phyloP scores from a whole-genome alignment of 1,140 invertebrate species.

The Leptestheria dahalacensis region DNA sequence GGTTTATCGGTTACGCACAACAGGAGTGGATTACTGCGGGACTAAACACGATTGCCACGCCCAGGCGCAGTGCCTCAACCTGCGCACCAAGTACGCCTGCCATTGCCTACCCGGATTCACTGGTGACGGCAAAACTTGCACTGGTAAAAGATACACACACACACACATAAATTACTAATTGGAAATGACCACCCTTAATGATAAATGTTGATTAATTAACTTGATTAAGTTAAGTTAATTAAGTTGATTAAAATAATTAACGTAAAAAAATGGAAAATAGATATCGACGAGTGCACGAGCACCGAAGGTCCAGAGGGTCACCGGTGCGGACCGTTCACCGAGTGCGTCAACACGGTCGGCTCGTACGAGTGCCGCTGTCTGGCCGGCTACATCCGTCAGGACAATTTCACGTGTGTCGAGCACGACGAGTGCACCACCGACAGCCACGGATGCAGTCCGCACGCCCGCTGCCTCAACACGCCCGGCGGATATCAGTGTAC shows the following conservation, averaged over 20 bases:
- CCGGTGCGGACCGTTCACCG: constrained; percentile 62
- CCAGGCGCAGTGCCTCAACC: constrained; percentile 69
- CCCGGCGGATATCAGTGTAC: constrained; percentile 67
- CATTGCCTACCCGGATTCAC: constrained; percentile 65
- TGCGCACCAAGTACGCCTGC: constrained; percentile 67
- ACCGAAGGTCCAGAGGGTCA: constrained; percentile 56
- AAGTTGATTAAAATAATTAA: no score
- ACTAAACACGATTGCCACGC: constrained; percentile 62
- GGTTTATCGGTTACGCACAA: constrained; percentile 1
- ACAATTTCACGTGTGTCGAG: constrained; percentile 66
- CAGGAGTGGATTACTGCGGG: constrained; percentile 75
- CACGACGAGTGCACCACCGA: constrained; percentile 32
- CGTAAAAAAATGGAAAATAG: no score
- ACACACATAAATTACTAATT: not conserved
- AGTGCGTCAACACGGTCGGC: constrained; percentile 61
- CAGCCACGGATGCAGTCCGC: constrained; percentile 51
- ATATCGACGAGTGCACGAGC: constrained; percentile 63
- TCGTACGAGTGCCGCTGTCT: constrained; percentile 67
- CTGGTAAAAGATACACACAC: constrained; percentile 37
- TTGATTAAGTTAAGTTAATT: not conserved
- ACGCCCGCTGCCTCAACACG: constrained; percentile 71
- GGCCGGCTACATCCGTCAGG: constrained; percentile 54
- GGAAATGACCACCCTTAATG: not conserved
- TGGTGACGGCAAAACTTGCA: constrained; percentile 60
- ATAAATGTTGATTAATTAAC: not conserved